phyloP scores from a whole-genome alignment of 2,888 invertebrate genomes.

The Strigamia transsilvanica region DNA sequence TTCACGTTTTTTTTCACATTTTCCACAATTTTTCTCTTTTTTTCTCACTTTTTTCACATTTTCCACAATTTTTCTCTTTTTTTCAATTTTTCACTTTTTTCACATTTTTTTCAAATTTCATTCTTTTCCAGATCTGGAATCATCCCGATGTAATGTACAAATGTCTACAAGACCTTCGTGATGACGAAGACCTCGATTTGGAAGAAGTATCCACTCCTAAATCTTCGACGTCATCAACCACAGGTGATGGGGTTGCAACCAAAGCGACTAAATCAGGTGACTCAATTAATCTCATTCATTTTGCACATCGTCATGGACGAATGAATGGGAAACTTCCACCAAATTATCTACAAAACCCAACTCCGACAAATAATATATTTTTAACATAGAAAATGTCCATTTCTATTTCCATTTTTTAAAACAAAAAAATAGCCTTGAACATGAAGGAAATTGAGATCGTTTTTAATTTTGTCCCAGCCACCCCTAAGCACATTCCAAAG shows the following conservation, averaged over 20 bases:
- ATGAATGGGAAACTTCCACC: not conserved
- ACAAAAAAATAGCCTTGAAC: not conserved
- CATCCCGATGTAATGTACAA: conserved; percentile 92
- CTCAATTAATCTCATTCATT: too few species aligned
- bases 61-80: too few species aligned
- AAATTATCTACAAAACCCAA: not conserved
- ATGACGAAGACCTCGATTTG: conserved; percentile 69
- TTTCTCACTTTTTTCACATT: too few species aligned
- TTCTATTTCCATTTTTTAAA: too few species aligned
- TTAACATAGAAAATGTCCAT: not conserved
- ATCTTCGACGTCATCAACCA: conserved; percentile 9
- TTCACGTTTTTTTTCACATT: too few species aligned
- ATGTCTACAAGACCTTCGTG: conserved; percentile 81
- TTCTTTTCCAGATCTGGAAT: conserved; percentile 91
- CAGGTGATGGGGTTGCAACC: conserved; percentile 21
- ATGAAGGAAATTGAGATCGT: not conserved
- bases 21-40: too few species aligned
- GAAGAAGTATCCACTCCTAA: conserved; percentile 59
- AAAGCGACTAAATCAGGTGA: conserved; percentile 39
- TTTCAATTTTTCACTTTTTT: not conserved
- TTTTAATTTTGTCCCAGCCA: not conserved
- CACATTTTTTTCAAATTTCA: too few species aligned
- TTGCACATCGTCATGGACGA: not conserved
- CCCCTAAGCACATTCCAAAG: not conserved
- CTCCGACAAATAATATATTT: not conserved